Conservation (phyloP, 2,797 vertebrate species). For the Acipenser transmontanus region DNA sequence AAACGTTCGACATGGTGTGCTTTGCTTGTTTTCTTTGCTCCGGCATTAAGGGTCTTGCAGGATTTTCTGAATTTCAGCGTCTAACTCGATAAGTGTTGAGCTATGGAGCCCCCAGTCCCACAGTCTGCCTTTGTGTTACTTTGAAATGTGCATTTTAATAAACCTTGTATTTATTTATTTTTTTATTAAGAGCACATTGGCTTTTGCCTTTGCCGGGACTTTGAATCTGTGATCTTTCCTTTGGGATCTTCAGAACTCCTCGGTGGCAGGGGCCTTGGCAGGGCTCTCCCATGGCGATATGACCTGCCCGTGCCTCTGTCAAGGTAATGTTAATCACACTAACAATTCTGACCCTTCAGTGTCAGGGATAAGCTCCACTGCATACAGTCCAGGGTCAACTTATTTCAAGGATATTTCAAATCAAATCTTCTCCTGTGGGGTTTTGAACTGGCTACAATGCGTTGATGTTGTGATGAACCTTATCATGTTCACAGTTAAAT, state of each 20-base stretch:
- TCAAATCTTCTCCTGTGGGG: neutral
- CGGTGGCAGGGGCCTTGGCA: conserved; percentile 73
- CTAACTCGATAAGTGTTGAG: conserved; percentile 36
- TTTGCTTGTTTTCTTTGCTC: conserved; percentile 66
- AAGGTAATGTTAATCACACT: conserved; percentile 77
- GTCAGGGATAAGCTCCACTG: conserved; percentile 62
- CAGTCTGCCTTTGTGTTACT: conserved; percentile 58
- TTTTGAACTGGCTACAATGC: neutral
- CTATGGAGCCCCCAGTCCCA: neutral
- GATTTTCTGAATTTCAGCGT: conserved; percentile 53
- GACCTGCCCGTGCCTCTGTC: conserved; percentile 75
- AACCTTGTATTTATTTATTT: conserved; percentile 86
- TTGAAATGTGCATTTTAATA: conserved; percentile 82
- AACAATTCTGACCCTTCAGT: conserved; percentile 58
- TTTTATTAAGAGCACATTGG: conserved; percentile 96
- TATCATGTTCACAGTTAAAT: too few relatives aligned
- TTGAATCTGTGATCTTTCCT: conserved; percentile 79
- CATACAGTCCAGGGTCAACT: conserved; percentile 36
- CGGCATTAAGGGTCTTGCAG: conserved; percentile 47
- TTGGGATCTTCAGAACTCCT: conserved; percentile 82
- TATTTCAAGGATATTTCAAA: neutral
- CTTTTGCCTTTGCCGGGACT: conserved; percentile 70
- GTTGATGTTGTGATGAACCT: too few relatives aligned
- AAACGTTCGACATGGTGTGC: conserved; percentile 33
- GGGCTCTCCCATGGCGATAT: conserved; percentile 77